phyloP scores from a whole-genome alignment of 2,797 vertebrate genomes.

The Xenops minutus region DNA sequence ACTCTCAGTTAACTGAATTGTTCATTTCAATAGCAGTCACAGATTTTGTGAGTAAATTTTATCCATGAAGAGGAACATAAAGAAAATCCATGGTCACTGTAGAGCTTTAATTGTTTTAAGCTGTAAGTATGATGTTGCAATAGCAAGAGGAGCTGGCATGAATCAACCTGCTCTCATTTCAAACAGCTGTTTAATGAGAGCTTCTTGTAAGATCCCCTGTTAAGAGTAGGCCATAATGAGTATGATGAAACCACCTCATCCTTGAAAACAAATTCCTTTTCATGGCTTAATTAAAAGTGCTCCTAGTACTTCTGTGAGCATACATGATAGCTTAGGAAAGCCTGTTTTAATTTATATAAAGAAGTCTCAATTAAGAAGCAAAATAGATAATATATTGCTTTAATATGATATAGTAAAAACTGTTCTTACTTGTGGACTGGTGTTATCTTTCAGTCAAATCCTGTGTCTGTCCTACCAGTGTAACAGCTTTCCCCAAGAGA shows the following conservation, averaged over 20 bases:
- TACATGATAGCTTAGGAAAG: slow-evolving; percentile 1
- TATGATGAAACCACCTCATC: slow-evolving; percentile 46
- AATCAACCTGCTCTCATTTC: not conserved
- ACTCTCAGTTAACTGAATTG: not conserved
- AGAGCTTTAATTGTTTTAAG: not conserved
- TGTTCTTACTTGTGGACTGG: not conserved
- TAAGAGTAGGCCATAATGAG: slow-evolving; percentile 59
- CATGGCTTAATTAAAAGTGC: slow-evolving; percentile 61
- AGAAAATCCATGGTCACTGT: not conserved
- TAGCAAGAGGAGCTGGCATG: not conserved
- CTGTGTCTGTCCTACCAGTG: not conserved
- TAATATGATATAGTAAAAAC: slow-evolving; percentile 9
- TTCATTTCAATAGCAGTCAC: not conserved
- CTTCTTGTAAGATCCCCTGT: slow-evolving; percentile 43
- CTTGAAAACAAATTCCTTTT: slow-evolving; percentile 57
- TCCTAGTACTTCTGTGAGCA: slow-evolving; percentile 33
- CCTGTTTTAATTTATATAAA: slow-evolving; percentile 29
- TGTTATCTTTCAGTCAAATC: not conserved
- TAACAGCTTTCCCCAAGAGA: not conserved
- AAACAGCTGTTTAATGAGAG: slow-evolving; percentile 59
- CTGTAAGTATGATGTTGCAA: not conserved
- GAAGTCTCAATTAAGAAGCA: slow-evolving; percentile 26
- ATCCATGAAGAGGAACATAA: not conserved
- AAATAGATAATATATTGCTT: slow-evolving; percentile 14
- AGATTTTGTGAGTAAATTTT: not conserved